Percentiles rank a stretch among this genome's conserved stretches.
These are phyloP conservation scores for Bombyx huttoni DNA, from an alignment of 2,888 invertebrate species.

Conservation along the genomic window DNA sequence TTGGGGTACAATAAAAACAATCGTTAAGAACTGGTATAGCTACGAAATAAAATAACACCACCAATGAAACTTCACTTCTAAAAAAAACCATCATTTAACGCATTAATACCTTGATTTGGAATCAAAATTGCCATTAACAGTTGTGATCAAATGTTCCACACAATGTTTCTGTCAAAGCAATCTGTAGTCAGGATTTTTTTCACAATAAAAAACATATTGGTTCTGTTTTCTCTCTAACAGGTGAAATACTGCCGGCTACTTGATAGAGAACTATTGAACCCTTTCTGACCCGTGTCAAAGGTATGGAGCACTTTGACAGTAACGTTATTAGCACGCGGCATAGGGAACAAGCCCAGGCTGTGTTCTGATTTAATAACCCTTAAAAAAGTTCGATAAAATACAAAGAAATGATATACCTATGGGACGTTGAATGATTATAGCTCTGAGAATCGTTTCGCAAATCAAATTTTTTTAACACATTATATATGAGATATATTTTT, in stretches of 20 bases:
- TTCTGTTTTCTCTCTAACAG: slow-evolving; percentile 25
- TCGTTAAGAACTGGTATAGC: too few species aligned
- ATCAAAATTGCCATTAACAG: slow-evolving; percentile 19
- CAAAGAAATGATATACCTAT: too few species aligned
- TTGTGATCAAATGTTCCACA: slow-evolving; percentile 13
- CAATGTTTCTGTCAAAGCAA: slow-evolving; percentile 19
- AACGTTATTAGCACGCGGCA: slow-evolving; percentile 56
- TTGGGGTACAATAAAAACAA: too few species aligned
- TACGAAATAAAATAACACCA: too few species aligned
- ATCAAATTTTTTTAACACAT: too few species aligned
- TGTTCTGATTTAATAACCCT: slow-evolving; percentile 34
- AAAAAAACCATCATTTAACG: neutral
- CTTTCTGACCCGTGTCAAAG: slow-evolving; percentile 51
- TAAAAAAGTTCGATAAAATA: slow-evolving; percentile 18
- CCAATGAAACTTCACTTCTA: neutral
- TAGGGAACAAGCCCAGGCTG: slow-evolving; percentile 25
- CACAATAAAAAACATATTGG: slow-evolving; percentile 35
- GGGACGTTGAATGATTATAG: too few species aligned
- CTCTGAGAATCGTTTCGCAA: too few species aligned
- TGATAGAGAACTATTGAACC: slow-evolving; percentile 37
- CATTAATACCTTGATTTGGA: neutral
- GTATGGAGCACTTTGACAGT: slow-evolving; percentile 45
- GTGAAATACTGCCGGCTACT: slow-evolving; percentile 34
- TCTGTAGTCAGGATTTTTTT: slow-evolving; percentile 21
- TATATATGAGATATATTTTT: too few species aligned